These are phyloP conservation scores for Trileptium ribeirensis DNA, from an alignment of 2,888 invertebrate species.

Conservation along the genomic window DNA sequence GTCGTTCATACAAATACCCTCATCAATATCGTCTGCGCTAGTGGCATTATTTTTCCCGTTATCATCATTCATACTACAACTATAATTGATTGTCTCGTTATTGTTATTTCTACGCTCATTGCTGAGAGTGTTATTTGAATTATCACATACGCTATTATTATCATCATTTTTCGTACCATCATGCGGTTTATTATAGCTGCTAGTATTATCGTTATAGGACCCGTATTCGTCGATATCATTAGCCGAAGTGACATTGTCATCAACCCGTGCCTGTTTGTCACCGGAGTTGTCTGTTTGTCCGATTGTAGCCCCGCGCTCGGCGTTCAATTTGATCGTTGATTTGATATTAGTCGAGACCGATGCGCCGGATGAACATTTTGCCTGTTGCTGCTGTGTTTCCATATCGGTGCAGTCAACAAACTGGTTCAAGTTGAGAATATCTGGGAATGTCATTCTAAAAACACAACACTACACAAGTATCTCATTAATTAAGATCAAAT, in stretches of 20 bases:
- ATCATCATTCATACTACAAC: not conserved
- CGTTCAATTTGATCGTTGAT: not conserved
- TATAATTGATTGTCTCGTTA: constrained; percentile 7
- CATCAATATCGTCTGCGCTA: constrained; percentile 10
- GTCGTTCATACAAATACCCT: constrained; percentile 10
- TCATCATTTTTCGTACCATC: not conserved
- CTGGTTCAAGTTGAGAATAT: constrained; percentile 68
- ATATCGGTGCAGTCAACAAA: constrained; percentile 61
- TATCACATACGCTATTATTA: too few species aligned
- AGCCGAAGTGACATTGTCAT: not conserved
- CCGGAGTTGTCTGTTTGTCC: not conserved
- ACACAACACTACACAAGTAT: too few species aligned
- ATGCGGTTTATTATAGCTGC: not conserved
- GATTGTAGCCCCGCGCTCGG: not conserved
- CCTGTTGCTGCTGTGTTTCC: too few species aligned
- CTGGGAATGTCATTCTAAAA: constrained; percentile 72
- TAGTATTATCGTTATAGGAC: not conserved
- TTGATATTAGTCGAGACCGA: not conserved
- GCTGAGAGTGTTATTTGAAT: too few species aligned
- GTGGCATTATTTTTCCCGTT: not conserved
- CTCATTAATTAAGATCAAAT: too few species aligned
- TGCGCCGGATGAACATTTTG: not conserved
- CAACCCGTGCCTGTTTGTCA: not conserved
- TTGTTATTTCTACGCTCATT: not conserved
- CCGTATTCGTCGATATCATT: not conserved